A percentile compares a stretch with the other conserved stretches of the same genome.
phyloP scores from a whole-genome alignment of 2,797 vertebrate genomes.

The Threskiornis aethiopicus region DNA sequence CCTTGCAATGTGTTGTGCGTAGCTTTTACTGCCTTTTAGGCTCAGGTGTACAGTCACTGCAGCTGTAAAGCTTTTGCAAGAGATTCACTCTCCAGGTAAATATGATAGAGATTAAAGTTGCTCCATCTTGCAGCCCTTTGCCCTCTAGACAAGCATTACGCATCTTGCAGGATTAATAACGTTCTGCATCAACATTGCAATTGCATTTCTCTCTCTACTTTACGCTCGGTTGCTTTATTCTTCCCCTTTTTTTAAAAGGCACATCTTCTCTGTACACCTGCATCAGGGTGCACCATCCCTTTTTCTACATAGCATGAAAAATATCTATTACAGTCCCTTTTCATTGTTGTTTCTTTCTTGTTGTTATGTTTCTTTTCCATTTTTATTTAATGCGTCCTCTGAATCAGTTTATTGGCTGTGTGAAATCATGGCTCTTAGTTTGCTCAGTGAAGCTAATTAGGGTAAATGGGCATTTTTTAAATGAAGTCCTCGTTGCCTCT shows the following conservation, averaged over 20 bases:
- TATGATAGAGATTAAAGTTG: neutral
- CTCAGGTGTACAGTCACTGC: neutral
- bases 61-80: neutral
- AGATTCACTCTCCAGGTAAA: neutral
- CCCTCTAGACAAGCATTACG: neutral
- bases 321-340: too few species aligned
- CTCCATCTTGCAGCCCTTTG: neutral
- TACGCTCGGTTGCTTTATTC: neutral
- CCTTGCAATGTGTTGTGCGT: accelerated
- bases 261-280: accelerated
- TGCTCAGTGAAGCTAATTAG: neutral
- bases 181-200: neutral
- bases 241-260: neutral
- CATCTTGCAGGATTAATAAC: neutral
- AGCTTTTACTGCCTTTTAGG: neutral
- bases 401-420: neutral
- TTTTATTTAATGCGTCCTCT: accelerated
- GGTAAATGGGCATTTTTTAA: neutral
- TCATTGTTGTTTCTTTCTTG: neutral
- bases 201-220: neutral
- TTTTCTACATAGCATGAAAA: neutral
- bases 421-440: neutral
- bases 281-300: neutral
- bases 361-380: too few species aligned
- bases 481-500: neutral